Percentiles rank a stretch among this genome's conserved stretches.
Evolutionary conservation across 2,113 vertebrate genomes (phyloP).

Genomic region (Myanophis thanlyinensis): DNA sequence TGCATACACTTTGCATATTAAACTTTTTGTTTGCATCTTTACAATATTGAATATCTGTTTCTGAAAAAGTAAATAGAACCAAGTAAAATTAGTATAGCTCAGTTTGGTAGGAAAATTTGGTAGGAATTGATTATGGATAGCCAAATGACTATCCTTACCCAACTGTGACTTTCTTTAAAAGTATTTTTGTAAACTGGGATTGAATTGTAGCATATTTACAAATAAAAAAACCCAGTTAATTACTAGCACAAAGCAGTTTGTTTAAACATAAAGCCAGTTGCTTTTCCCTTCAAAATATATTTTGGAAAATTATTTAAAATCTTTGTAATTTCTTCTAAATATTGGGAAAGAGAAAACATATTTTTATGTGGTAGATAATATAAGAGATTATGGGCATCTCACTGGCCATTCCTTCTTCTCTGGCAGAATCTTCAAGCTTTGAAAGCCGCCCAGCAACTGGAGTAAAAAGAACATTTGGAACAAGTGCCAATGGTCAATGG

Average conservation of each 20-base stretch:
- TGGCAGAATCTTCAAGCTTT: slow-evolving; percentile 52
- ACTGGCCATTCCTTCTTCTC: accelerated
- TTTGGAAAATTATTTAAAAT: background rate
- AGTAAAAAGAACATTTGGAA: slow-evolving; percentile 48
- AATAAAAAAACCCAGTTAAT: background rate
- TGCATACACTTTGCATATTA: background rate
- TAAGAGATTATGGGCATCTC: accelerated
- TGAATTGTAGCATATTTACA: background rate
- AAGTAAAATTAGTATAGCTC: background rate
- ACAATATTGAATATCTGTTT: background rate
- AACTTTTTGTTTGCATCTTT: background rate
- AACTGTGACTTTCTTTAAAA: no score
- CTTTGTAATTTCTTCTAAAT: background rate
- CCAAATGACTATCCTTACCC: background rate
- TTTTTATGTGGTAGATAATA: background rate
- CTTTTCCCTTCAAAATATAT: background rate
- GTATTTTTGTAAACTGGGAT: background rate
- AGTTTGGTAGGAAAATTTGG: background rate
- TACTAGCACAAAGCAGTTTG: background rate
- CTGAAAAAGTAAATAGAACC: background rate
- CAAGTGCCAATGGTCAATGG: slow-evolving; percentile 73
- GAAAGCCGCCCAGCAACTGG: slow-evolving; percentile 52
- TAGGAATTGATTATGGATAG: no score
- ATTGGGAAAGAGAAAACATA: background rate
- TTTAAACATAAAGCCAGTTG: background rate